A percentile compares a stretch with the other conserved stretches of the same genome.
Conservation (phyloP, 2,113 vertebrate genomes). For the Pomatorhinus ruficollis region DNA sequence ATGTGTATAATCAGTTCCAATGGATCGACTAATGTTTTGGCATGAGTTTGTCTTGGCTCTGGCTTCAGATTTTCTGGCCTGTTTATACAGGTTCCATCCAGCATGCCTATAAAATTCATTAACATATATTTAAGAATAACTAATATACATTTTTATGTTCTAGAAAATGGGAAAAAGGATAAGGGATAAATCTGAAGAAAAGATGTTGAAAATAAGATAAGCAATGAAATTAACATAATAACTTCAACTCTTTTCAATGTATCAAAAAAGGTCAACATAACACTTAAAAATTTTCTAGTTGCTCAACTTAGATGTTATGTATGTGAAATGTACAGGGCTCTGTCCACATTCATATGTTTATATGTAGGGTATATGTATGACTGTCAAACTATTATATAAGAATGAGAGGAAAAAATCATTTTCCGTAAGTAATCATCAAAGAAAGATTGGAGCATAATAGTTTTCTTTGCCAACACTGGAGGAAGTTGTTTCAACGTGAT, state of each 20-base stretch:
- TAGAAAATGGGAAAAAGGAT: neutral
- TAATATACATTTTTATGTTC: neutral
- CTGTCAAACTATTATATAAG: neutral
- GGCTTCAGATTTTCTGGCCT: conserved; percentile 15
- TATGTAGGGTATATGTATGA: neutral
- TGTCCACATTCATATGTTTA: neutral
- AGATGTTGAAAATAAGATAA: neutral
- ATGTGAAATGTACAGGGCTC: neutral
- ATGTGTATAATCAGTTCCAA: conserved; percentile 59
- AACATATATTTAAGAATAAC: conserved; percentile 33
- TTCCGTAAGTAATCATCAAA: neutral
- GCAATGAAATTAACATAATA: neutral
- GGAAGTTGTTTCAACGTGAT: neutral
- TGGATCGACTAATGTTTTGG: conserved; percentile 60
- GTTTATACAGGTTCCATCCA: neutral
- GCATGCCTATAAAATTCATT: conserved; percentile 33
- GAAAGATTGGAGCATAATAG: neutral
- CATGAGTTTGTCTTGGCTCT: conserved; percentile 28
- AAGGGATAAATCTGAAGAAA: neutral
- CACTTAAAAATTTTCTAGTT: neutral
- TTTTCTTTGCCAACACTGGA: neutral
- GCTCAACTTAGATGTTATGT: neutral
- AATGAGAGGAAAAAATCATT: neutral
- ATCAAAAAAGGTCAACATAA: neutral
- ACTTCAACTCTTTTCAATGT: neutral